phyloP scores from a whole-genome alignment of 2,113 vertebrate genomes.

The Bujurquina vittata region DNA sequence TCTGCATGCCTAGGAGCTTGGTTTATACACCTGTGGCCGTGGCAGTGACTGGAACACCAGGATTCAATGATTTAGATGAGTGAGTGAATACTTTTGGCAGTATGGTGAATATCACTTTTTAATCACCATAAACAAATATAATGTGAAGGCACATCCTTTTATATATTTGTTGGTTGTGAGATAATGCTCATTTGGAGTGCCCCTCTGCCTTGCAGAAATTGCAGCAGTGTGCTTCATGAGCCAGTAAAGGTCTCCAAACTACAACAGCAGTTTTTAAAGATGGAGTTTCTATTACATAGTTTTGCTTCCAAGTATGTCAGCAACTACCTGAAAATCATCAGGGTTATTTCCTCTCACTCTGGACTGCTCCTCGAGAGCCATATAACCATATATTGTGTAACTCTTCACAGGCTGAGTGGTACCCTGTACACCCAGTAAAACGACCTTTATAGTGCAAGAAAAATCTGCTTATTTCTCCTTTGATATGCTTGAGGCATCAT shows the following conservation, averaged over 20 bases:
- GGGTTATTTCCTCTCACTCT: not conserved
- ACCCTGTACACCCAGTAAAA: not conserved
- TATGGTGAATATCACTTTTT: not conserved
- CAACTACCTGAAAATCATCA: not conserved
- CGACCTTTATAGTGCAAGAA: not conserved
- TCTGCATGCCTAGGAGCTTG: too few relatives aligned
- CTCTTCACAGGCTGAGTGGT: not conserved
- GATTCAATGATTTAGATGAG: too few relatives aligned
- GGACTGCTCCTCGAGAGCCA: not conserved
- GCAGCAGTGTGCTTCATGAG: not conserved
- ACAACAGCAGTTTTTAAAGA: not conserved
- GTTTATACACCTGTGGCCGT: too few relatives aligned
- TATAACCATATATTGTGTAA: not conserved
- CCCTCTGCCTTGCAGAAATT: not conserved
- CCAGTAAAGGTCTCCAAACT: not conserved
- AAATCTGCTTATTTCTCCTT: not conserved
- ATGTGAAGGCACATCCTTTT: not conserved
- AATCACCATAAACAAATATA: not conserved
- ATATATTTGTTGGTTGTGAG: not conserved
- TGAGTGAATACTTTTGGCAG: too few relatives aligned
- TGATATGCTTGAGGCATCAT: not conserved
- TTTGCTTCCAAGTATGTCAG: not conserved
- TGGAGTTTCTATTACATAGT: not conserved
- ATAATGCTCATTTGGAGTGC: not conserved
- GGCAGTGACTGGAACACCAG: too few relatives aligned